Evolutionary conservation across 2,113 vertebrate genomes (phyloP), one percentile per base, ranked within the genome.

Genomic region (Macrotus californicus): DNA sequence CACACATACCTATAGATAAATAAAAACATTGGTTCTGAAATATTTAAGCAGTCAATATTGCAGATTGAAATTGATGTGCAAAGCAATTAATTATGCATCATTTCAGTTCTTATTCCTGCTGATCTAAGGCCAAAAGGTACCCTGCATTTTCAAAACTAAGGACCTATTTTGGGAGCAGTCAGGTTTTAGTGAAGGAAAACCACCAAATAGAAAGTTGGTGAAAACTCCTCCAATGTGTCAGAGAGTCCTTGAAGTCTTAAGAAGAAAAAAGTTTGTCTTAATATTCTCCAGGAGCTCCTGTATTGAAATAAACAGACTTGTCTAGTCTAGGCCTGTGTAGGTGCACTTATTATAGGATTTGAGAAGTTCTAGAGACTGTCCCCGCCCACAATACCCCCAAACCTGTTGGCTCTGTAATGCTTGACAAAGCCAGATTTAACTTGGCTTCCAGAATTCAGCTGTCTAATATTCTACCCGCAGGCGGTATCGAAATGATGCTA

Each of bases 1-100:
- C 2, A 24, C 16, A 87, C 13, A 70, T 2, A 19, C 16, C 24
- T 75, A 52, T 29, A 26, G 54, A 94, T 96, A 98, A 98, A 97
- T 85, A 96, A 98, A 98, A 97, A 97, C 97, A 97, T 92, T 95
- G 95, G 91, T 96, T 95, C 98, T 98, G 87, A 98, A 98, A 98
- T 97, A 98, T 97, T 98, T 97, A 98, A 97, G 95, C 96, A 96
- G 97, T 98, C 97, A 97, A 96, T 98, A 98, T 97, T 96, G 87
- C 85, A 97, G 95, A 94, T 95, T 96, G 94, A 97, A 97, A 96
- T 93, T 96, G 96, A 96, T 97, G 92, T 97, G 90, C 97, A 97
- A 97, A 98, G 96, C 96, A 94, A 97, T 98, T 97, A 97, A 98
- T 98, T 98, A 98, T 98, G 96, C 91, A 98, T 97, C 89, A 95